A percentile compares a stretch with the other conserved stretches of the same genome.
These are phyloP conservation scores for Varecia variegata DNA, from an alignment of 2,797 vertebrate species.

Conservation along the genomic window DNA sequence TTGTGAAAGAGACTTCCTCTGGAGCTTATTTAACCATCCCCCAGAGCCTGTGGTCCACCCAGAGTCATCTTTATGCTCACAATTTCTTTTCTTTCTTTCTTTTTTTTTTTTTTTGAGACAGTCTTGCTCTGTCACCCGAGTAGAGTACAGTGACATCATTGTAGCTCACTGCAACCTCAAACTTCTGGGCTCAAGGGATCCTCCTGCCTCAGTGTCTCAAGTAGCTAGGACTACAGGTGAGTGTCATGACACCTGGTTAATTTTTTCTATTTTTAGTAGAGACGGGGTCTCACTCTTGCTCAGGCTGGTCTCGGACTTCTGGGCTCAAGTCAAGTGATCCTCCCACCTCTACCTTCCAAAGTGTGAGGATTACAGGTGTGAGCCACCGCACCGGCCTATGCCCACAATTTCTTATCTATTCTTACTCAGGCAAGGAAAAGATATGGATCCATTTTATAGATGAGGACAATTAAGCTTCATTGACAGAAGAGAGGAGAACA, in stretches of 20 bases:
- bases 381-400: background rate
- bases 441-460: background rate
- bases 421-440: background rate
- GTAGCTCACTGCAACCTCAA: too few species aligned
- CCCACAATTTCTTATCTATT: background rate
- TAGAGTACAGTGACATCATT: too few species aligned
- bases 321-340: too few species aligned
- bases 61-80: background rate
- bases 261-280: too few species aligned
- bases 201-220: too few species aligned
- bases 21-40: background rate
- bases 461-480: slow-evolving; percentile 19
- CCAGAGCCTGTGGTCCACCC: background rate
- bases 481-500: background rate
- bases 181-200: too few species aligned
- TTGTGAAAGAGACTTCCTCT: background rate
- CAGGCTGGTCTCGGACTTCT: background rate
- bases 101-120: background rate
- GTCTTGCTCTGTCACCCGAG: too few species aligned
- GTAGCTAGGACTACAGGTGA: too few species aligned
- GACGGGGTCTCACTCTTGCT: too few species aligned
- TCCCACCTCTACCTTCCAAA: too few species aligned
- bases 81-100: background rate
- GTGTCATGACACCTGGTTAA: too few species aligned
- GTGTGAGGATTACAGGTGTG: too few species aligned